Base-by-base conservation (phyloP, 2,888 invertebrate genomes). In the Caenorhabditis sp. region DNA sequence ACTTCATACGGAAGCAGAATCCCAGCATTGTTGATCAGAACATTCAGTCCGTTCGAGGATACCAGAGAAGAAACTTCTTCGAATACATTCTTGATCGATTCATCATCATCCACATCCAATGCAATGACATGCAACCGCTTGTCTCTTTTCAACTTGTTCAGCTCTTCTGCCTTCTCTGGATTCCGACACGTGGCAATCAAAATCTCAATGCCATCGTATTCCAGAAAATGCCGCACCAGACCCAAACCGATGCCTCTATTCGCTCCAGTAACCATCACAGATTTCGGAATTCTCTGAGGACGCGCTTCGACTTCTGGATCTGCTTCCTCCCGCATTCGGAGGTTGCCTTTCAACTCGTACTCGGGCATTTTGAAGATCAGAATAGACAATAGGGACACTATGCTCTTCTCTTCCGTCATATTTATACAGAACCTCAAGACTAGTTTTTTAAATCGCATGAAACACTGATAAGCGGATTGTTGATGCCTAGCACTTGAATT, bases 11-110 rank as follows among this genome's bases (percentile, higher is more conserved):
- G 75, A 12, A 77, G 47, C 1, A 85, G 61, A 4, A 80, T 80
- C 19, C 85, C 85, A 14, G 82, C 85, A 41, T 85, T 85, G 56
- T 85, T 85, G 6, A 85, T 31, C 1, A 85, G 70, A 3, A 85
- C 59, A 24, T 76, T 83, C 54, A 85, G 44, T 19, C 82, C 82
- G 24, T 69, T 31, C 3, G 44, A 10, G 10, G 80, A 77, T 14
- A 85, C 81, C 19, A 85, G 22, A 12, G 58, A 2, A 0, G 56
- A 24, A 1, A 82, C 79, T 66, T 81, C n/a, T 2, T 68, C 49
- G 56, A 74, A 69, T 6, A 61, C 80, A 2, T 24, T 47, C 12
- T 54, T 66, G 38, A 86, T 86, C 14, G 85, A 86, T 6, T 51
- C 68, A 56, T 83, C 83, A 49, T 75, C 51, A 44, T 70, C 73